Evolutionary conservation across 2,113 vertebrate species (phyloP), one percentile per base, ranked within the genome.

Genomic region (Tachuris rubrigastra): DNA sequence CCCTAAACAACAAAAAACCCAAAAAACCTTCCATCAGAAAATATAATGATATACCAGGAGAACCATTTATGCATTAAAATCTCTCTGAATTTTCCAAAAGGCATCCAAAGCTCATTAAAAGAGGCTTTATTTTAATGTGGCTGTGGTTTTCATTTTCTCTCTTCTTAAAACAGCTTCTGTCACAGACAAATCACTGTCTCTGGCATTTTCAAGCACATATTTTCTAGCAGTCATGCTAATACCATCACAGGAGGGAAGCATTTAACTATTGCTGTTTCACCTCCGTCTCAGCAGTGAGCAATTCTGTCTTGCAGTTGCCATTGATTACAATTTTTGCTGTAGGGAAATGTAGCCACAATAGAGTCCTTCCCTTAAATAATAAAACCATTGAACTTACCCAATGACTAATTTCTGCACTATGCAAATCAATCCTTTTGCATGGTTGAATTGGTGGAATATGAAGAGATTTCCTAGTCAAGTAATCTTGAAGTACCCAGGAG

Each of bases 171-270:
- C 74, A 75, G 90, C 68, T 94, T 94, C 87, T 96, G 89, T 93
- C 93, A 91, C 75, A 95, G 89, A 91, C 86, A 95, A 94, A 96
- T 97, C 95, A 95, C 94, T 95, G 96, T 96, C 93, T 90, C 90
- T 93, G 83, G 81, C 50, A 68, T 90, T 95, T 96, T 94, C 74
- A 83, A 94, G 85, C 49, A 59, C 85, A 74, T 92, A 85, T 96
- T 97, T 97, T 72, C 87, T 88, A 94, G 67, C 59, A 96, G 82
- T 69, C 95, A 66, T 85, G 52, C 58, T 97, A 95, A 94, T 91
- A 56, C 58, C 66, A 46, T 96, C 81, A 87, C 90, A 93, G 74
- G 84, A 96, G 89, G 87, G 65, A 96, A 85, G 35, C 46, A 52
- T 91, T 94, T 94, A 95, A 94, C 94, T 86, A 44, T 74, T 94